Conservation (phyloP, 2,888 invertebrate species). For the Ormyrus rosae region DNA sequence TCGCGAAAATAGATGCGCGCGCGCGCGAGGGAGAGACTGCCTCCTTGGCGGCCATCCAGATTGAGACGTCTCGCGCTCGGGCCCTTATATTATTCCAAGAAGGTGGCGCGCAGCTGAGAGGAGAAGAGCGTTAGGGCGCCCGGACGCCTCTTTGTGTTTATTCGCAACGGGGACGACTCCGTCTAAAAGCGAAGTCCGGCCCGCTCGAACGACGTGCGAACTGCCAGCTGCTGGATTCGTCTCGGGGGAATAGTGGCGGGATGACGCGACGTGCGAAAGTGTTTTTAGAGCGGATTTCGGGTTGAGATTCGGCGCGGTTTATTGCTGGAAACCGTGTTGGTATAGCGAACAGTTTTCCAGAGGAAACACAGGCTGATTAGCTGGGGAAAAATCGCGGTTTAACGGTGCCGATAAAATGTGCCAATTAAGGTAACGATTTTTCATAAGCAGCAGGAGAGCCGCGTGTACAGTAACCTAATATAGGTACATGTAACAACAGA, state of each 20-base stretch:
- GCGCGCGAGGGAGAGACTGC: neutral
- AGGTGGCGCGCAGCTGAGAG: neutral
- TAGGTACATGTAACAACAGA: neutral
- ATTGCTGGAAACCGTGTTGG: no score
- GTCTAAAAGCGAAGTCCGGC: neutral
- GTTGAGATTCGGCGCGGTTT: no score
- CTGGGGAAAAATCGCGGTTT: no score
- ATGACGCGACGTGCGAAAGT: constrained; percentile 7
- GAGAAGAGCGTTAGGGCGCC: neutral
- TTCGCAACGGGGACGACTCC: neutral
- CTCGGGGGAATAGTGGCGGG: neutral
- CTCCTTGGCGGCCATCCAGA: constrained; percentile 19
- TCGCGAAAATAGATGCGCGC: constrained; percentile 49
- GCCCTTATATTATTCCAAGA: constrained; percentile 45
- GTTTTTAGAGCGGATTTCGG: neutral
- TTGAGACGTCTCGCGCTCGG: neutral
- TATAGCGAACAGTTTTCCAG: no score
- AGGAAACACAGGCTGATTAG: no score
- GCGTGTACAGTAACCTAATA: neutral
- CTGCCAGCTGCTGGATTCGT: no score
- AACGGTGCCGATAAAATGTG: neutral
- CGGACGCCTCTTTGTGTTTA: constrained; percentile 9
- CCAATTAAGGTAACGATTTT: constrained; percentile 33
- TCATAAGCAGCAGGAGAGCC: neutral
- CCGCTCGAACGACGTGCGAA: no score